Evolutionary conservation across 1,140 invertebrate species (phyloP).

Genomic region (Bombus pyrosoma): DNA sequence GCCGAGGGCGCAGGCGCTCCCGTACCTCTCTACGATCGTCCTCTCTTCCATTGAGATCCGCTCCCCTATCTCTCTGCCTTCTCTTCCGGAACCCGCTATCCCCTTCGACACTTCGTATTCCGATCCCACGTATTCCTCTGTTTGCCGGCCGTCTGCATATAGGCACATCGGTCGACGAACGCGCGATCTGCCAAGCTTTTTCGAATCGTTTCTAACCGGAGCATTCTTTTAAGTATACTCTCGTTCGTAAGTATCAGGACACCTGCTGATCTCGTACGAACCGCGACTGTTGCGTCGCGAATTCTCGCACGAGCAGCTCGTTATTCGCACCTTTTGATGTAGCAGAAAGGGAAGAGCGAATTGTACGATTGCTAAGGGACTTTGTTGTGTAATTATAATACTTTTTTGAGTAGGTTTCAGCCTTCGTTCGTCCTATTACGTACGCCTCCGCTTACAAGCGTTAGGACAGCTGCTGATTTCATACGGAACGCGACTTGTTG

Average conservation of each 20-base stretch:
- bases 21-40: constrained; percentile 51
- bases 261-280: not conserved
- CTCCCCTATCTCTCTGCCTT: constrained; percentile 23
- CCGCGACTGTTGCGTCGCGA: not conserved
- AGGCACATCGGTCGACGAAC: not conserved
- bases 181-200: not conserved
- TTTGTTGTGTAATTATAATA: too few relatives aligned
- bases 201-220: not conserved
- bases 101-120: constrained; percentile 57
- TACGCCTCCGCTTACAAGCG: not conserved
- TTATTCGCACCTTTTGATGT: too few relatives aligned
- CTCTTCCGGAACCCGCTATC: constrained; percentile 53
- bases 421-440: too few relatives aligned
- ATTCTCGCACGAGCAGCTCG: too few relatives aligned
- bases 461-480: not conserved
- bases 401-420: too few relatives aligned
- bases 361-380: too few relatives aligned
- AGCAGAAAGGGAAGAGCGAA: too few relatives aligned
- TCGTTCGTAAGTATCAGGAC: not conserved
- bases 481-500: not conserved
- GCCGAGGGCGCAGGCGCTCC: constrained; percentile 76
- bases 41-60: constrained; percentile 45
- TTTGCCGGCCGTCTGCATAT: too few relatives aligned
- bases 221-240: not conserved
- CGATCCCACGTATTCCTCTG: constrained; percentile 25